Evolutionary conservation across 2,797 vertebrate species (phyloP).

Genomic region (Gambusia yucatana): DNA sequence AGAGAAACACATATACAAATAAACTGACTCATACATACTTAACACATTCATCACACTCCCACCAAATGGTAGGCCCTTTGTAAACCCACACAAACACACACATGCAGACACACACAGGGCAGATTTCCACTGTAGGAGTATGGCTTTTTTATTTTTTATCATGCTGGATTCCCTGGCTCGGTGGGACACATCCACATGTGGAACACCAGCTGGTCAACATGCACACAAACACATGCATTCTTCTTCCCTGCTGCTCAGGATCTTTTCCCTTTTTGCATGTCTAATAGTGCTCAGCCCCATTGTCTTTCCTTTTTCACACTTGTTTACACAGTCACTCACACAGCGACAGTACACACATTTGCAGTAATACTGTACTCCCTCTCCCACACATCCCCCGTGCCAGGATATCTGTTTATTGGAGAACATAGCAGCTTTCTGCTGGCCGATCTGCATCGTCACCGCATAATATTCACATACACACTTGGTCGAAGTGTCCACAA

Average conservation of each 20-base stretch:
- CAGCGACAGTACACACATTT: constrained; percentile 53
- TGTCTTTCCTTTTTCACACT: constrained; percentile 55
- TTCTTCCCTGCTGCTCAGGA: constrained; percentile 56
- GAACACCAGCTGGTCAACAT: constrained; percentile 58
- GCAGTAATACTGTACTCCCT: constrained; percentile 47
- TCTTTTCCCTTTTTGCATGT: constrained; percentile 57
- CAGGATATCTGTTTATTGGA: constrained; percentile 54
- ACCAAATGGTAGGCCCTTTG: constrained; percentile 41
- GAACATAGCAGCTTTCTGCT: constrained; percentile 39
- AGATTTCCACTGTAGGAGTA: constrained; percentile 40
- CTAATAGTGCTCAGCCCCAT: constrained; percentile 51
- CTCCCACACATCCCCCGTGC: constrained; percentile 46
- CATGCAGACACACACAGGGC: constrained; percentile 40
- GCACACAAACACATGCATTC: constrained; percentile 27
- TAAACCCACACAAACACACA: constrained; percentile 22
- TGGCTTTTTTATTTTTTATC: constrained; percentile 21
- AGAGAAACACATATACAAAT: constrained; percentile 48
- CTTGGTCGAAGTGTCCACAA: constrained; percentile 16
- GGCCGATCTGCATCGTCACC: constrained; percentile 36
- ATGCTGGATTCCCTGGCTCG: constrained; percentile 50
- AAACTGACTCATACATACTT: constrained; percentile 58
- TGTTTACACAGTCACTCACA: constrained; percentile 62
- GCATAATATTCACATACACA: constrained; percentile 37
- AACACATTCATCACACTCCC: constrained; percentile 59
- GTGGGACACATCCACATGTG: constrained; percentile 62